Evolutionary conservation across 1,140 invertebrate species (phyloP).

Genomic region (Hycleus phaleratus): DNA sequence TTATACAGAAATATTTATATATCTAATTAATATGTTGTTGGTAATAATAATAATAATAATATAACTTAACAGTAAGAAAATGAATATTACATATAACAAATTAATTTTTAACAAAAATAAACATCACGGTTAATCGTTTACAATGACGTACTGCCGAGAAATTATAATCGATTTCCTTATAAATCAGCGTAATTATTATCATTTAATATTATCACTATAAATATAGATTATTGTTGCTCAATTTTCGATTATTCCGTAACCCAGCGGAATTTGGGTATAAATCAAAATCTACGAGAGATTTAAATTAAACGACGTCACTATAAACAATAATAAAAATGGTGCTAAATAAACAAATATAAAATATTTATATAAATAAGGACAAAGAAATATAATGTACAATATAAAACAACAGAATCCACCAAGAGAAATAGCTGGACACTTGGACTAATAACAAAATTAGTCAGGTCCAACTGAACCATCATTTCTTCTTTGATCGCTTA

Average conservation of each 20-base stretch:
- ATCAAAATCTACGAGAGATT: background rate
- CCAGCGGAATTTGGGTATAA: constrained; percentile 6
- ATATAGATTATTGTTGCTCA: background rate
- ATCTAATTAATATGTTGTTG: constrained; percentile 29
- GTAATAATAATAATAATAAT: background rate
- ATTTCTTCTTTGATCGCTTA: too few relatives aligned
- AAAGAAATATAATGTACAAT: constrained; percentile 11
- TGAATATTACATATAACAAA: constrained; percentile 20
- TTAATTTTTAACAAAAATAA: constrained; percentile 27
- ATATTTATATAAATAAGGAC: constrained; percentile 11
- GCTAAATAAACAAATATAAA: constrained; percentile 11
- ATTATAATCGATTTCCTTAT: too few relatives aligned
- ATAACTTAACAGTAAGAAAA: constrained; percentile 30
- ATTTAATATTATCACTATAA: too few relatives aligned
- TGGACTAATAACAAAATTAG: too few relatives aligned
- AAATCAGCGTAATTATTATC: too few relatives aligned
- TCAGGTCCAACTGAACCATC: too few relatives aligned
- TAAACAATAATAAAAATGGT: constrained; percentile 15
- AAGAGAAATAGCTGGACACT: too few relatives aligned
- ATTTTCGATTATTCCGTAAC: constrained; percentile 5
- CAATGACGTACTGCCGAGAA: constrained; percentile 2
- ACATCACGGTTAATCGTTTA: constrained; percentile 14
- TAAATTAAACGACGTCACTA: constrained; percentile 15
- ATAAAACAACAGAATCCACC: constrained; percentile 9
- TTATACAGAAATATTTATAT: constrained; percentile 33